phyloP scores from a whole-genome alignment of 2,797 vertebrate species.

The Scolopax bukidnonensis region DNA sequence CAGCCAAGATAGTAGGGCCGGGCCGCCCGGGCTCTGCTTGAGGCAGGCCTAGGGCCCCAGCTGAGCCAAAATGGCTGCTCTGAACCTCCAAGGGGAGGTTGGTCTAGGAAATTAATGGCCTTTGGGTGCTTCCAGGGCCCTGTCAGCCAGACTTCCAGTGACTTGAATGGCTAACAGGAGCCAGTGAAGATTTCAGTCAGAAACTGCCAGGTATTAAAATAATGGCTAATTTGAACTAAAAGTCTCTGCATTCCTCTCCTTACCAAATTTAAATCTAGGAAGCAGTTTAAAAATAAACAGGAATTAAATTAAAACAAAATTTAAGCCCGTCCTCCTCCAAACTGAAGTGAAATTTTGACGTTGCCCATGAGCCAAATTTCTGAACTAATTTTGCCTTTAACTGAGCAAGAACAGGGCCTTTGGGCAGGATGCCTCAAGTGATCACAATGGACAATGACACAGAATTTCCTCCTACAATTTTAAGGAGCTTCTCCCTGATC shows the following conservation, averaged over 20 bases:
- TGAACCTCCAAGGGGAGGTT: background rate
- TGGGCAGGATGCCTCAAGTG: background rate
- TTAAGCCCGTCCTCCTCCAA: background rate
- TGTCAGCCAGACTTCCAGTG: accelerated
- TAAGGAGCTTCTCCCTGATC: background rate
- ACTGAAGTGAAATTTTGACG: background rate
- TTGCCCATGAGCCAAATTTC: background rate
- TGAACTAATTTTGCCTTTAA: background rate
- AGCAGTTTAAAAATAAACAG: background rate
- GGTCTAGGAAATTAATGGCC: background rate
- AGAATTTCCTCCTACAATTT: background rate
- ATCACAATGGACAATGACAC: background rate
- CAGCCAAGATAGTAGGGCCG: background rate
- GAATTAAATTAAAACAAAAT: background rate
- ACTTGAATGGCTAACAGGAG: background rate
- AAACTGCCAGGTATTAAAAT: background rate
- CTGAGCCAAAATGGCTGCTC: background rate
- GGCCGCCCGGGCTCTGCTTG: accelerated
- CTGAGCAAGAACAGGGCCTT: accelerated
- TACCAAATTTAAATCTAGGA: background rate
- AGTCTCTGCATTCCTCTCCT: background rate
- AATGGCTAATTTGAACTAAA: background rate
- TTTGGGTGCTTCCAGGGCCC: background rate
- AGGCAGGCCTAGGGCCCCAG: background rate
- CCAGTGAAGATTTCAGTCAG: background rate